Evolutionary conservation across 1,140 invertebrate species (phyloP), one percentile per base, ranked within the genome.

Genomic region (Euschistus heros): DNA sequence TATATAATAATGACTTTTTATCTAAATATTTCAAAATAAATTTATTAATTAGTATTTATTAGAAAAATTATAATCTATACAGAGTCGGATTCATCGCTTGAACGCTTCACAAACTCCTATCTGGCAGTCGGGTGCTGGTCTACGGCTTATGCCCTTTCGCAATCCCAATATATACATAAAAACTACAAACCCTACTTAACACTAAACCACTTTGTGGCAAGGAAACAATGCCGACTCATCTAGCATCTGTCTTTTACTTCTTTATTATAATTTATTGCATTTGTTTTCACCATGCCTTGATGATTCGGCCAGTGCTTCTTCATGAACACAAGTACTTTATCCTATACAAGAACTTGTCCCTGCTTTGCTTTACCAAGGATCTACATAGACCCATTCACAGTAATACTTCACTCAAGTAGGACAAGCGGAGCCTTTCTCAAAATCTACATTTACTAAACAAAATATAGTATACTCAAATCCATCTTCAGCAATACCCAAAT

Each of bases 61-160:
- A 62, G 61, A 62, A 62, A 62, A 62, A 62, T 62, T 62, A 62
- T 61, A 62, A 62, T 62, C 61, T 62, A 62, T 62, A 46, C 44
- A 57, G 61, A 62, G 61, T 62, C 61, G 61, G 61, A 62, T 44
- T 62, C 61, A 62, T 62, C 61, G 44, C 37, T 62, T 62, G 61
- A 62, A 62, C 61, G 61, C 30, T 62, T 62, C 61, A 62, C 61
- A 62, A n/a, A 62, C 61, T 62, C 61, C 20, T 62, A 44, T 62
- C 61, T 62, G 37, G 61, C 37, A 42, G 44, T 42, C 44, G 37
- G 37, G 37, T 47, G 61, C 61, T 62, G 61, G 61, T 62, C 61
- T 46, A 24, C 22, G 20, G 61, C 18, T 42, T 46, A 24, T 24
- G 61, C 37, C 61, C 61, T 26, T 24, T 44, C 61, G 26, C 61